Evolutionary conservation across 2,113 vertebrate species (phyloP).

Genomic region (Tychaedon coryphoeus): DNA sequence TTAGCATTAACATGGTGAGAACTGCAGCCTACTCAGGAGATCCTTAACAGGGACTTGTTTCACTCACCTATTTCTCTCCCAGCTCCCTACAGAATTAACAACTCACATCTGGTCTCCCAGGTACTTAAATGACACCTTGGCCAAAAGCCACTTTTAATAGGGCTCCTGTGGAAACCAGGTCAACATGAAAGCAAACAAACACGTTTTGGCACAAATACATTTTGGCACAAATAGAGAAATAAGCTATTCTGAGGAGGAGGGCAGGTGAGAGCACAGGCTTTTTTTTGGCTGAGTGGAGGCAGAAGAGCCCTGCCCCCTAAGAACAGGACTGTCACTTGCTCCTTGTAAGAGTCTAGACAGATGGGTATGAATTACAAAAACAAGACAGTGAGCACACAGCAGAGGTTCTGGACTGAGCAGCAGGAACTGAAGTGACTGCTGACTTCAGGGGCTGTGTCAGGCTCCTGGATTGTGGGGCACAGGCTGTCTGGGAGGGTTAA

Average conservation of each 20-base stretch:
- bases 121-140: slow-evolving; percentile 40
- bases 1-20: slow-evolving; percentile 61
- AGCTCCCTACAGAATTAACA: slow-evolving; percentile 31
- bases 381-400: slow-evolving; percentile 26
- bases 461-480: slow-evolving; percentile 6
- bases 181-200: slow-evolving; percentile 48
- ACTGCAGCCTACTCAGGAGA: slow-evolving; percentile 20
- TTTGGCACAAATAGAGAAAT: slow-evolving; percentile 15
- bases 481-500: slow-evolving; percentile 51
- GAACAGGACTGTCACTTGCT: not conserved
- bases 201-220: slow-evolving; percentile 9
- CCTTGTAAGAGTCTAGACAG: slow-evolving; percentile 47
- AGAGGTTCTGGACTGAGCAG: not conserved
- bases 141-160: slow-evolving; percentile 16
- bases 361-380: slow-evolving; percentile 22
- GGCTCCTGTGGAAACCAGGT: slow-evolving; percentile 38
- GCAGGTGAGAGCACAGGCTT: slow-evolving; percentile 20
- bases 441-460: slow-evolving; percentile 24
- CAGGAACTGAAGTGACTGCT: slow-evolving; percentile 24
- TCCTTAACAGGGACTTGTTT: slow-evolving; percentile 36
- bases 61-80: slow-evolving; percentile 22
- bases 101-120: slow-evolving; percentile 44
- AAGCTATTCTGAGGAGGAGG: slow-evolving; percentile 9
- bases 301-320: not conserved
- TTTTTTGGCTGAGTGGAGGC: not conserved